Base-by-base conservation (phyloP, 2,888 invertebrate genomes). In the Dicranocentrus wangi region DNA sequence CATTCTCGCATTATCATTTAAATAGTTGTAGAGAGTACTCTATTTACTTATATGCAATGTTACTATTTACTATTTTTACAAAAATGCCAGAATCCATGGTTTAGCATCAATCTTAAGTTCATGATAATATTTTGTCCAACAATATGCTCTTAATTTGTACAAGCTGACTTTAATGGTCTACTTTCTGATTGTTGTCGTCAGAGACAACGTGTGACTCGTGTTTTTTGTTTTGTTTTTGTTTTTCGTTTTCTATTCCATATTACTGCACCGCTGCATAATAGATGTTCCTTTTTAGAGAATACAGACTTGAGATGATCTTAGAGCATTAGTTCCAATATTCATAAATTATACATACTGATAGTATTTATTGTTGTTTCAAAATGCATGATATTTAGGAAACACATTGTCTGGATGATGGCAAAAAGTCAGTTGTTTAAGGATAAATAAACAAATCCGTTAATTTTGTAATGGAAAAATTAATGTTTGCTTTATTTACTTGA, bases 231-330 rank as follows among this genome's bases (percentile, higher is more conserved):
- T n/a, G 19, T 58, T 7, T 23, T 2, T 7, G 25, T 58, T 51
- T 66, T 66, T 55, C 27, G 23, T 69, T 32, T 69, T 23, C 27
- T 58, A 39, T 43, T 55, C 51, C 42, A 28, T 21, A n/a, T 42
- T 47, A n/a, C 53, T 42, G 32, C 51, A 53, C 19, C 23, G 51
- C 65, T 65, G 42, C 65, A 27, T 60, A 43, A 61, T 71, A 80
- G 80, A 73, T 72, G 73, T 80, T 80, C 80, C 68, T 80, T 72
- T 73, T 72, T 80, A 80, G 80, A 80, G 80, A 80, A 80, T 73
- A 80, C 80, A 80, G 80, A 80, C 80, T 78, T 78, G 78, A n/a
- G n/a, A 78, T 78, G 23, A 69, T 77, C 76, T 51, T 71, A 69
- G 51, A 70, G 51, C 51, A 69, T 61, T 69, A 70, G 61, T 61